Evolutionary conservation across 2,888 invertebrate genomes (phyloP), one percentile per base, ranked within the genome.

Genomic region (Dione juno): DNA sequence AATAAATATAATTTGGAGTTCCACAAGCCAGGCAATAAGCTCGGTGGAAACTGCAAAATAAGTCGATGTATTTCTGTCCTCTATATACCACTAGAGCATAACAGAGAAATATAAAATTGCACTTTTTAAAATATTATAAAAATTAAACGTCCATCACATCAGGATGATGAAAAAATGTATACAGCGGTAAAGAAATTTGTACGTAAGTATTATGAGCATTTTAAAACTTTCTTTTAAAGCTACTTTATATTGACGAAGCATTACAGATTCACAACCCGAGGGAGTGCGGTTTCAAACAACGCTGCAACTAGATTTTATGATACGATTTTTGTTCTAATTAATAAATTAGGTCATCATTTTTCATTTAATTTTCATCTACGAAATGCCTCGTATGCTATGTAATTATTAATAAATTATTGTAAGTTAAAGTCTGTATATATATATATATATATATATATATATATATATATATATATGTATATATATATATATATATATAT

Each of bases 241-340:
- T 61, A 28, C 10, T 43, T 43, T 61, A 61, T 43, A 61, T 61
- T 61, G 59, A 61, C 43, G 59, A 61, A 43, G 59, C 59, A 61
- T 61, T 43, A 61, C 43, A 61, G 43, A 61, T 61, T 61, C 59
- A 61, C 43, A 41, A 61, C 59, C 43, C 59, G 59, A 61, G 59
- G 59, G 59, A 61, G 43, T 61, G 59, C 59, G 59, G 59, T 61
- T 61, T 43, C n/a, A 61, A 61, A 61, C 43, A 61, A 43, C n/a
- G 28, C 14, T 61, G 59, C 59, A 54, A 37, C 59, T 61, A 61
- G 43, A 61, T 61, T 61, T 61, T 45, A 43, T 43, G 59, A 61
- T 61, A 43, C 59, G 43, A 61, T 43, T 43, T 41, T 61, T 61
- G 54, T 61, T 61, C 59, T 43, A 61, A 21, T 41, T 61, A 61